A percentile compares a stretch with the other conserved stretches of the same genome.
Conservation (phyloP, 2,888 invertebrate genomes). For the Hydroisotoma schaefferi region DNA sequence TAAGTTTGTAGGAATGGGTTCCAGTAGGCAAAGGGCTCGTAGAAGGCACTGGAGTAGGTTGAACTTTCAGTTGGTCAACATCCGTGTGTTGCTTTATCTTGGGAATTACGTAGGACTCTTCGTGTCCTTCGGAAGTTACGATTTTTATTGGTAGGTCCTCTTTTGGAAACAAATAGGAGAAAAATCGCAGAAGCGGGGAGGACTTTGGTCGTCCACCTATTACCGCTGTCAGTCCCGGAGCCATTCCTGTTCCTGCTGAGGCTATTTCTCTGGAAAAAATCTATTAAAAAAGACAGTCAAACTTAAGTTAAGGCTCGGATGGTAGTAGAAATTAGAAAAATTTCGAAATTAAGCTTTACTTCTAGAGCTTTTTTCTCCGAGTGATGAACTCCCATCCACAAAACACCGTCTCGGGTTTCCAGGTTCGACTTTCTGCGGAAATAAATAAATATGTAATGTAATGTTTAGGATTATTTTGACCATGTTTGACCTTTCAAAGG, state of each 20-base stretch:
- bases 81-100: no score
- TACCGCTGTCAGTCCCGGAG: constrained; percentile 52
- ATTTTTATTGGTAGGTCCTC: constrained; percentile 50
- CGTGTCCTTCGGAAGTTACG: constrained; percentile 43
- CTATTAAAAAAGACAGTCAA: constrained; percentile 11
- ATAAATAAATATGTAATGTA: not conserved
- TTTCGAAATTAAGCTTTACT: constrained; percentile 17
- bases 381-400: constrained; percentile 56
- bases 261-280: constrained; percentile 55
- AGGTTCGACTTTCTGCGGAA: constrained; percentile 25
- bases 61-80: constrained; percentile 13
- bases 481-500: not conserved
- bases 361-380: constrained; percentile 54
- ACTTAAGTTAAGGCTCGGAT: not conserved
- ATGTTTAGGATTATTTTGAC: not conserved
- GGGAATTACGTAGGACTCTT: constrained; percentile 38
- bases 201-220: constrained; percentile 55
- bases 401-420: constrained; percentile 52
- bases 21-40: not conserved
- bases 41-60: not conserved
- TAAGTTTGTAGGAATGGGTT: constrained; percentile 40
- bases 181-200: constrained; percentile 54
- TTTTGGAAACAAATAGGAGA: constrained; percentile 54
- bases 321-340: not conserved
- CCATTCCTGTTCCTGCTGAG: constrained; percentile 57